Evolutionary conservation across 2,797 vertebrate genomes (phyloP).

Genomic region (Knipowitschia caucasica): DNA sequence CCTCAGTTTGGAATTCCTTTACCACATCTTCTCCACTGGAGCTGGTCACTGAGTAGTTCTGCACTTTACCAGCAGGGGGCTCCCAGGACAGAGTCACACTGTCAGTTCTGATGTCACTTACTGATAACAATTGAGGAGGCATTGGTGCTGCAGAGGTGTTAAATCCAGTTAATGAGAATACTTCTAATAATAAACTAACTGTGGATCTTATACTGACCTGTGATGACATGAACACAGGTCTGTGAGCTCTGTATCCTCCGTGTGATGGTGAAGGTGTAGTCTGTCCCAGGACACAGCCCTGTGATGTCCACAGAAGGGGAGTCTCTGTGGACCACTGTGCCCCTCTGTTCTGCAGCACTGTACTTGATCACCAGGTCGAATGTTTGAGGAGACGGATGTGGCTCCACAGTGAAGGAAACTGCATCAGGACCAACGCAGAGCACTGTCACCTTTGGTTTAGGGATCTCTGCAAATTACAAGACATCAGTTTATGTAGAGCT

Average conservation of each 20-base stretch:
- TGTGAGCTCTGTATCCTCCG: conserved; percentile 11
- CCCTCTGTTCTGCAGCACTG: not conserved
- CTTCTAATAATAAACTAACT: not conserved
- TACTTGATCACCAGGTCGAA: conserved; percentile 15
- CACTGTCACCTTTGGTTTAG: conserved; percentile 12
- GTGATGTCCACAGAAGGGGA: not conserved
- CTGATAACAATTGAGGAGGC: conserved; percentile 7
- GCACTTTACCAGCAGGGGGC: conserved; percentile 5
- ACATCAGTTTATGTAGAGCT: not conserved
- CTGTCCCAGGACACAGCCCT: conserved; percentile 20
- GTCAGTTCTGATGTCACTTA: not conserved
- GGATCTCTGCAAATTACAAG: conserved; percentile 6
- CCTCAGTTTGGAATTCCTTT: not conserved
- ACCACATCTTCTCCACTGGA: not conserved
- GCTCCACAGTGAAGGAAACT: conserved; percentile 13
- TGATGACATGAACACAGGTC: not conserved
- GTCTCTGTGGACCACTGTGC: not conserved
- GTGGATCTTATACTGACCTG: conserved; percentile 23
- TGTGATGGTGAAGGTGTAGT: conserved; percentile 17
- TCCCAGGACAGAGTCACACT: conserved; percentile 5
- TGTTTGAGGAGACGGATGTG: not conserved
- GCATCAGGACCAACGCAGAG: not conserved
- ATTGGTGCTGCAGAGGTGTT: conserved; percentile 8
- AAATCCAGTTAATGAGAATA: not conserved
- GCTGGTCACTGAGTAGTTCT: conserved; percentile 4